These are phyloP conservation scores for Poeciliopsis gracilis DNA, from an alignment of 2,797 vertebrate species.

Conservation along the genomic window DNA sequence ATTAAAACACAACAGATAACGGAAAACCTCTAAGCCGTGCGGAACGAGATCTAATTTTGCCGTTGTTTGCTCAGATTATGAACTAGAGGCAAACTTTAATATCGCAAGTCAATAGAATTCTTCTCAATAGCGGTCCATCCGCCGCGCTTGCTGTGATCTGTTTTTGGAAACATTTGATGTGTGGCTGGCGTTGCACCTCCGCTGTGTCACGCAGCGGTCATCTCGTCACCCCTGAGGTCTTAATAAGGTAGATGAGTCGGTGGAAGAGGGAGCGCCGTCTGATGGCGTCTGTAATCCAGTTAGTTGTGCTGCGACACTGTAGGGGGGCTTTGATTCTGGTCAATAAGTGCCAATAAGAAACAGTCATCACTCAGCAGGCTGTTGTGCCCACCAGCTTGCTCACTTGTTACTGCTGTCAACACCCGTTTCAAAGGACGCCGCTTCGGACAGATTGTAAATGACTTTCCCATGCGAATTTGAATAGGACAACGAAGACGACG, in stretches of 20 bases:
- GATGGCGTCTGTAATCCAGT: conserved; percentile 78
- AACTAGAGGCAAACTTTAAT: conserved; percentile 27
- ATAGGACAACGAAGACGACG: conserved; percentile 65
- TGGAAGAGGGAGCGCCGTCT: conserved; percentile 56
- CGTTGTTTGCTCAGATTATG: conserved; percentile 13
- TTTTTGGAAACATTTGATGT: conserved; percentile 28
- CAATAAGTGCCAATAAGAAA: conserved; percentile 77
- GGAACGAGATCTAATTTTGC: conserved; percentile 45
- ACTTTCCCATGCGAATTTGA: conserved; percentile 70
- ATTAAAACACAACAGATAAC: conserved; percentile 76
- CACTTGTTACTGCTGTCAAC: conserved; percentile 76
- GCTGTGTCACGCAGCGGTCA: conserved; percentile 52
- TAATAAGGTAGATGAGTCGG: conserved; percentile 55
- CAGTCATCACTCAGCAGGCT: conserved; percentile 77
- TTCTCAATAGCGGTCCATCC: conserved; percentile 7
- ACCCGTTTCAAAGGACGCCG: conserved; percentile 59
- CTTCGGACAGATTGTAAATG: conserved; percentile 58
- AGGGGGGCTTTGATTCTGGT: conserved; percentile 74
- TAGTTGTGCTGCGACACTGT: conserved; percentile 70
- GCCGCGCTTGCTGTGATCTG: background rate
- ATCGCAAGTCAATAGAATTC: conserved; percentile 24
- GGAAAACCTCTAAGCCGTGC: conserved; percentile 42
- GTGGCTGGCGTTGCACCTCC: conserved; percentile 8
- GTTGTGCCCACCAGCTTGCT: conserved; percentile 75
- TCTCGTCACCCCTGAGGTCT: conserved; percentile 45